Evolutionary conservation across 30 jellyfish, hydroid and myxozoan genomes (phyloP).

Genomic region (Aurelia sp.): DNA sequence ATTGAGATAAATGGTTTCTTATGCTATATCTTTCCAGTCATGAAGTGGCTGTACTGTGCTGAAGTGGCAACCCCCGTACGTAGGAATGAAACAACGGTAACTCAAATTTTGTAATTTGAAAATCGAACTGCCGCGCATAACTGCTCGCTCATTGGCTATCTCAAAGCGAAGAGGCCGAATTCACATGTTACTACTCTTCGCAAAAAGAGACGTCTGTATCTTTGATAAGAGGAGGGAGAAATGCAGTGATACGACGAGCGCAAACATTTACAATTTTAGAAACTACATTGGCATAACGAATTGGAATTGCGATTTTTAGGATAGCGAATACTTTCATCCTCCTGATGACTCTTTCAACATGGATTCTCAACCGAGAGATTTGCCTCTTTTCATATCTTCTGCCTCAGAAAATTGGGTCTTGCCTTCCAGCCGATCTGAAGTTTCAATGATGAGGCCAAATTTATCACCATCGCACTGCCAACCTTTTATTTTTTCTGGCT

Average conservation of each 20-base stretch:
- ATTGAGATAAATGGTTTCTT: too few species aligned
- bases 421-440: constrained; percentile 21
- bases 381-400: constrained; percentile 4
- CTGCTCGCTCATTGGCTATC: too few species aligned
- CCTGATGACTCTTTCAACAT: constrained; percentile 24
- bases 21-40: too few species aligned
- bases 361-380: constrained; percentile 28
- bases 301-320: neutral
- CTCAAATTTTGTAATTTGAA: too few species aligned
- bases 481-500: constrained; percentile 6
- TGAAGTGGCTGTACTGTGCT: too few species aligned
- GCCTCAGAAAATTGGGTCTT: constrained; percentile 18
- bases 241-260: neutral
- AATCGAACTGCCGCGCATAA: too few species aligned
- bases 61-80: too few species aligned
- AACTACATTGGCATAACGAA: neutral
- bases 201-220: constrained; percentile 12
- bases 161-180: too few species aligned
- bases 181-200: too few species aligned
- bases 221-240: constrained; percentile 17
- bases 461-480: constrained; percentile 3
- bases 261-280: constrained; percentile 9
- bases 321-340: constrained; percentile 5
- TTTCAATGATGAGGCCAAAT: neutral
- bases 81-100: too few species aligned